phyloP scores from a whole-genome alignment of 2,113 vertebrate genomes.

The Thalassarche chlororhynchos region DNA sequence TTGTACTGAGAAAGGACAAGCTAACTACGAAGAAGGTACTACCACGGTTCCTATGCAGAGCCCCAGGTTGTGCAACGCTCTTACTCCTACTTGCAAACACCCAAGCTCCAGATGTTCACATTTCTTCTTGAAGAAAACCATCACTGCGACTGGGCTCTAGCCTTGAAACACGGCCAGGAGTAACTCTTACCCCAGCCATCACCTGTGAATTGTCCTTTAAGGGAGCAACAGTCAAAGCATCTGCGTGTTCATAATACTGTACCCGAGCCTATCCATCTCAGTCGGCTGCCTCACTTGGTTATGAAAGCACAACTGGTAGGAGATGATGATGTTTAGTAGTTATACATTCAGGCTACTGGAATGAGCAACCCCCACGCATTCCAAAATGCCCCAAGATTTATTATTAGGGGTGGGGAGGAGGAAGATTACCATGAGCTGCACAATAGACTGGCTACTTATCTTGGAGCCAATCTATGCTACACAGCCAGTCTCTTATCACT shows the following conservation, averaged over 20 bases:
- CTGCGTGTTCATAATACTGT: not conserved
- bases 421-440: conserved; percentile 24
- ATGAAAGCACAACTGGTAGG: not conserved
- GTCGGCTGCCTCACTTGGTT: not conserved
- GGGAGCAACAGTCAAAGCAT: not conserved
- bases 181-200: not conserved
- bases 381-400: conserved; percentile 62
- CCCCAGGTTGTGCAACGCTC: not conserved
- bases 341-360: conserved; percentile 12
- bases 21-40: not conserved
- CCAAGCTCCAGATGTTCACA: not conserved
- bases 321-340: not conserved
- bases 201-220: not conserved
- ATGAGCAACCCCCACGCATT: not conserved
- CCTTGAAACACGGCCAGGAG: not conserved
- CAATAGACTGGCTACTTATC: conserved; percentile 51
- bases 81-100: not conserved
- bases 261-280: not conserved
- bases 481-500: conserved; percentile 54
- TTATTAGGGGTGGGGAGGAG: conserved; percentile 31
- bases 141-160: not conserved
- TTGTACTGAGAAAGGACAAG: not conserved
- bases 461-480: conserved; percentile 31
- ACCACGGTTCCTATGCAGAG: not conserved
- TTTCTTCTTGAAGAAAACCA: not conserved